These are phyloP conservation scores for Anser brachyrhynchus DNA, from an alignment of 2,113 vertebrate species.

Conservation along the genomic window DNA sequence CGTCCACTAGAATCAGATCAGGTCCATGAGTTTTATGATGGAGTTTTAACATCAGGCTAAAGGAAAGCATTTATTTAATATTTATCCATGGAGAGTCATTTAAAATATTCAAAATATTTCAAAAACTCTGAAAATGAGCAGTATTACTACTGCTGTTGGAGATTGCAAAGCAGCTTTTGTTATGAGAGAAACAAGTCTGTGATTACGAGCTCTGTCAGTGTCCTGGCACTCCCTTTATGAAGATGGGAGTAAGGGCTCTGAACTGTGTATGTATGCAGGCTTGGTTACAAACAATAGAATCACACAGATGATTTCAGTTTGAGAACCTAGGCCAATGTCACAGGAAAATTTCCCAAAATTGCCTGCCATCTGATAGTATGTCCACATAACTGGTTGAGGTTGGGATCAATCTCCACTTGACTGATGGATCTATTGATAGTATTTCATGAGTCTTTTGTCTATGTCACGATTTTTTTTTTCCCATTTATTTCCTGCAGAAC, in stretches of 20 bases:
- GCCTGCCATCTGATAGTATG: accelerated
- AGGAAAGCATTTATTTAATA: not conserved
- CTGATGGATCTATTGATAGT: not conserved
- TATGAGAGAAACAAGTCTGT: not conserved
- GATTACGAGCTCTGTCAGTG: not conserved
- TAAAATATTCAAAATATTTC: not conserved
- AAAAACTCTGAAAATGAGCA: not conserved
- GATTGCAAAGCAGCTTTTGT: not conserved
- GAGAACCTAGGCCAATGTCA: accelerated
- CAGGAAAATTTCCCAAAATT: not conserved
- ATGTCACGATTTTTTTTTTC: not conserved
- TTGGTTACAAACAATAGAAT: not conserved
- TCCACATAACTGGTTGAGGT: not conserved
- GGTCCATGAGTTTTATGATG: not conserved
- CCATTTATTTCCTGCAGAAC: not conserved
- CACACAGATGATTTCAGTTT: not conserved
- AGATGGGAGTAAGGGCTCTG: not conserved
- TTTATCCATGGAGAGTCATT: not conserved
- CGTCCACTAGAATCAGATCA: not conserved
- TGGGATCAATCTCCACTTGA: not conserved
- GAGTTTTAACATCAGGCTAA: not conserved
- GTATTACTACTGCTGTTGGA: not conserved
- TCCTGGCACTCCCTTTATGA: not conserved
- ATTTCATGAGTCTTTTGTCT: not conserved
- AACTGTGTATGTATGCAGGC: not conserved